These are phyloP conservation scores for Sitophilus oryzae DNA, from an alignment of 1,140 invertebrate genomes.

Conservation along the genomic window DNA sequence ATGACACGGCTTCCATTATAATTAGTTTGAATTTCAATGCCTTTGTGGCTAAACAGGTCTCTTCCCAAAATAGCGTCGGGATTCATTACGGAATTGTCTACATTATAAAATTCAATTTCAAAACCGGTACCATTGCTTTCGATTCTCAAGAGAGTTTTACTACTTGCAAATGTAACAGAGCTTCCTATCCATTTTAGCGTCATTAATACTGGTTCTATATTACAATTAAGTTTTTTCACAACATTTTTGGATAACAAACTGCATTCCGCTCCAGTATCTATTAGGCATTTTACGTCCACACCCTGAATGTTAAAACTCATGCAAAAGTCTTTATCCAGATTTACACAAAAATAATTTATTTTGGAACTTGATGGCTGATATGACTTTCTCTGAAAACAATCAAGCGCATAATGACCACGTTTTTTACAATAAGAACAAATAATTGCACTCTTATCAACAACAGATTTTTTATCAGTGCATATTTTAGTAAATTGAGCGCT, in stretches of 20 bases:
- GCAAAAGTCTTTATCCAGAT: constrained; percentile 8
- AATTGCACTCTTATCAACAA: too few species aligned
- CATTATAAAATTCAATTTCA: constrained; percentile 1
- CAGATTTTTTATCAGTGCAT: too few species aligned
- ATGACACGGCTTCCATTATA: neutral
- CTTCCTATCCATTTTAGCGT: constrained; percentile 8
- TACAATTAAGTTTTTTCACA: neutral
- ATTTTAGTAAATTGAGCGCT: too few species aligned
- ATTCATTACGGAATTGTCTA: constrained; percentile 7
- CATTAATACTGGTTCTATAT: neutral
- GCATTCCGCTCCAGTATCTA: constrained; percentile 12
- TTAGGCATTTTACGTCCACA: constrained; percentile 2
- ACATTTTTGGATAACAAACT: constrained; percentile 1
- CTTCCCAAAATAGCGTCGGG: constrained; percentile 4
- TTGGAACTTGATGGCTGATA: neutral
- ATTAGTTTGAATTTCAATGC: constrained; percentile 6
- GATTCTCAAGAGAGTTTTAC: neutral
- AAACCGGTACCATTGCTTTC: neutral
- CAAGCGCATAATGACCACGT: neutral
- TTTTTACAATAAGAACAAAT: too few species aligned
- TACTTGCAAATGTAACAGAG: neutral
- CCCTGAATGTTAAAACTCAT: constrained; percentile 1
- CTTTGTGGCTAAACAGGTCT: constrained; percentile 4
- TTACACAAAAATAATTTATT: constrained; percentile 7
- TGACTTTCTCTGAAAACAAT: constrained; percentile 1